Evolutionary conservation across 2,797 vertebrate species (phyloP).

Genomic region (Garrulus glandarius): DNA sequence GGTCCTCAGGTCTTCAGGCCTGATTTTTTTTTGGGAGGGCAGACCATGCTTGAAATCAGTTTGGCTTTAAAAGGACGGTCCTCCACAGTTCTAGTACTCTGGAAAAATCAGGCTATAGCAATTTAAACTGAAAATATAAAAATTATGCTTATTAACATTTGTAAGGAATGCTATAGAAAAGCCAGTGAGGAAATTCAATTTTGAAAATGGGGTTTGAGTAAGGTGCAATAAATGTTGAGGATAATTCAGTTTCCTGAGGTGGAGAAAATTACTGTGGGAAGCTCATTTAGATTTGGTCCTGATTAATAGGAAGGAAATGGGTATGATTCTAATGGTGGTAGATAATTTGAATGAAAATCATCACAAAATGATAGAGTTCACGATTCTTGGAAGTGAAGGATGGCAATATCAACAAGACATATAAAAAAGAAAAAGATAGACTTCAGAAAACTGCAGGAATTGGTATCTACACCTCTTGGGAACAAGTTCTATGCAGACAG

Average conservation of each 20-base stretch:
- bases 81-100: neutral
- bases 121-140: constrained; percentile 34
- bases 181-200: constrained; percentile 51
- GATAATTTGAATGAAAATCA: constrained; percentile 60
- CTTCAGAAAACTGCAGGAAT: neutral
- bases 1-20: neutral
- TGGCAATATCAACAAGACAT: neutral
- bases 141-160: constrained; percentile 58
- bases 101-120: constrained; percentile 30
- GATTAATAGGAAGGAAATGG: constrained; percentile 60
- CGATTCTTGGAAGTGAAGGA: neutral
- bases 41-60: neutral
- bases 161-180: constrained; percentile 50
- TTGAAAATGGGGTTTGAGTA: constrained; percentile 61
- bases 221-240: constrained; percentile 61
- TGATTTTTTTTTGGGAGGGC: neutral
- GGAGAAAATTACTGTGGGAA: constrained; percentile 57
- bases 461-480: neutral
- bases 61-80: neutral
- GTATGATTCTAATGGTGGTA: constrained; percentile 29
- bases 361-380: constrained; percentile 33
- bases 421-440: neutral
- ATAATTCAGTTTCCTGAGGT: constrained; percentile 63
- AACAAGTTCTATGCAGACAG: neutral
- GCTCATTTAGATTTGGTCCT: constrained; percentile 62